phyloP scores from a whole-genome alignment of 2,797 vertebrate species.

The Hypotaenidia philippensis region DNA sequence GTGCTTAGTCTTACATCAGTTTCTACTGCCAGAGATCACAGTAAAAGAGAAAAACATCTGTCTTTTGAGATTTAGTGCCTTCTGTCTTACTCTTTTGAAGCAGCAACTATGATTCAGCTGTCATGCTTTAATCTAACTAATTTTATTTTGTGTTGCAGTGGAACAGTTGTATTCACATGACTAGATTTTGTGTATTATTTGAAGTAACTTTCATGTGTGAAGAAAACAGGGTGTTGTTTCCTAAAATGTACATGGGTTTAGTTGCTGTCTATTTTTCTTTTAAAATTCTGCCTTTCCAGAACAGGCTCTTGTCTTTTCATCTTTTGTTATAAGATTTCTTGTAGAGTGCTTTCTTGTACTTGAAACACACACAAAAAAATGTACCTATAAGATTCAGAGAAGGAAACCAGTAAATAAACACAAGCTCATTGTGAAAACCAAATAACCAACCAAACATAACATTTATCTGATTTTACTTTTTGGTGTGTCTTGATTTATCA shows the following conservation, averaged over 20 bases:
- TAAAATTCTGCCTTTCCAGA: not conserved
- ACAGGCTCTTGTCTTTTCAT: not conserved
- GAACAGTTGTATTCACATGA: not conserved
- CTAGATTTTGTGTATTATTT: not conserved
- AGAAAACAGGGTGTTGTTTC: not conserved
- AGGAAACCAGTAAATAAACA: not conserved
- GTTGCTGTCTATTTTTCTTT: not conserved
- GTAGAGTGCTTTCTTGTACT: not conserved
- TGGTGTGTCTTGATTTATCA: not conserved
- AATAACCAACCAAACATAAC: not conserved
- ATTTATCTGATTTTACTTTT: not conserved
- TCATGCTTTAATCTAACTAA: not conserved
- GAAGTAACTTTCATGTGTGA: not conserved
- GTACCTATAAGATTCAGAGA: not conserved
- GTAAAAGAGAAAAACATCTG: not conserved
- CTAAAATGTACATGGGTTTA: not conserved
- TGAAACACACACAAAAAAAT: not conserved
- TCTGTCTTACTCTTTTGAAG: not conserved
- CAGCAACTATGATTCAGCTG: not conserved
- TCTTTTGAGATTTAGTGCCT: not conserved
- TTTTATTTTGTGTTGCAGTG: not conserved
- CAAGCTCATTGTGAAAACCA: not conserved
- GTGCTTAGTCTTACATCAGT: not conserved
- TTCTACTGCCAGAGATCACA: not conserved
- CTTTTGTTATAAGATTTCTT: not conserved